These are phyloP conservation scores for Drosophila fulvimacula DNA, from an alignment of 2,888 invertebrate genomes.

Conservation along the genomic window DNA sequence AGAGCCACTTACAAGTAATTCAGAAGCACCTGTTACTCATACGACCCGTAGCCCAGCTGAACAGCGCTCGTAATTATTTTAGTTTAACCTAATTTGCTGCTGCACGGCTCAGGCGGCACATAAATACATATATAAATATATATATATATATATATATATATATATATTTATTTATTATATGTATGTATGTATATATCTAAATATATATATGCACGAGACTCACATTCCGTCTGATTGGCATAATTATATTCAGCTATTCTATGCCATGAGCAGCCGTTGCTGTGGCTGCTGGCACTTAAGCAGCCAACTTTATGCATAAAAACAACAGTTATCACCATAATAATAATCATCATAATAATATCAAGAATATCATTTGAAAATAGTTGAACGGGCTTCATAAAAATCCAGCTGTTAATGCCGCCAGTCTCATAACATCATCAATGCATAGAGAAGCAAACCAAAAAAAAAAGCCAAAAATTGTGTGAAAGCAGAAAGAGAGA, in stretches of 20 bases:
- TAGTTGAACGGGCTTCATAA: conserved; percentile 69
- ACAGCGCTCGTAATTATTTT: conserved; percentile 54
- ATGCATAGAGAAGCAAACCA: conserved; percentile 24
- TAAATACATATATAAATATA: not conserved
- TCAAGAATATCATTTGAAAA: conserved; percentile 64
- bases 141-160: conserved; percentile 24
- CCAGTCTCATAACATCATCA: conserved; percentile 57
- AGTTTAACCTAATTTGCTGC: conserved; percentile 41
- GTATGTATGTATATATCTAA: conserved; percentile 17
- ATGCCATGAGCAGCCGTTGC: conserved; percentile 33
- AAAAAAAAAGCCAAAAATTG: conserved; percentile 12
- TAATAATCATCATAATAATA: conserved; percentile 63
- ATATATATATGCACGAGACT: conserved; percentile 25
- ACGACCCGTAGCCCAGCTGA: conserved; percentile 41
- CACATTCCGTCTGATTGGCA: conserved; percentile 35
- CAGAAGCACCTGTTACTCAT: conserved; percentile 63
- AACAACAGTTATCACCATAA: conserved; percentile 49
- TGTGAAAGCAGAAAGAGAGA: not conserved
- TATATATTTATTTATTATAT: conserved; percentile 19
- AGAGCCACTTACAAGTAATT: conserved; percentile 70
- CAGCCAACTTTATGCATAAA: conserved; percentile 70
- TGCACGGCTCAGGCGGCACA: not conserved
- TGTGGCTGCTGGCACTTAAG: conserved; percentile 29
- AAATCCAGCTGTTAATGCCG: conserved; percentile 66
- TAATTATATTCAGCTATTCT: conserved; percentile 52